Conservation (phyloP, 2,797 vertebrate species). For the Gambelia wislizenii region DNA sequence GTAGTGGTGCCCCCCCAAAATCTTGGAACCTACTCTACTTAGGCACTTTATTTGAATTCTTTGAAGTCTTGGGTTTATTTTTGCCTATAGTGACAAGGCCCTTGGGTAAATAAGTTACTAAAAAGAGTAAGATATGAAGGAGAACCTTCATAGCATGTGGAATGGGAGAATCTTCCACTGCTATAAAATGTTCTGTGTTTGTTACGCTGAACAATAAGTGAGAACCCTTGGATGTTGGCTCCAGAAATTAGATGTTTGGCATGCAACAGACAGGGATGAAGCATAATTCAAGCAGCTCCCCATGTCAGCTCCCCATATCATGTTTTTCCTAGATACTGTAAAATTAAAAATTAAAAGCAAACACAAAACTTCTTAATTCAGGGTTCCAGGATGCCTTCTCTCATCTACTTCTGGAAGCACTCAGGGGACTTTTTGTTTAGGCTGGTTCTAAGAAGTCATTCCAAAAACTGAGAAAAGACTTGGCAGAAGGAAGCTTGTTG, state of each 20-base stretch:
- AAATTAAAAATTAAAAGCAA: neutral
- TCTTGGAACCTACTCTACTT: neutral
- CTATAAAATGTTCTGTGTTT: neutral
- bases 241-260: neutral
- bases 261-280: too few species aligned
- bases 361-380: neutral
- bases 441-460: neutral
- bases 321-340: neutral
- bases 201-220: neutral
- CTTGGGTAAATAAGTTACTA: neutral
- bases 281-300: neutral
- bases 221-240: neutral
- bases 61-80: neutral
- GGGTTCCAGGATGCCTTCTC: neutral
- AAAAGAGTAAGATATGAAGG: constrained; percentile 21
- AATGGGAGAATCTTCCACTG: neutral
- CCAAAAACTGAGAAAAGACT: neutral
- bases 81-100: neutral
- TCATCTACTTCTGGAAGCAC: neutral
- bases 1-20: too few species aligned
- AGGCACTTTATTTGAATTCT: neutral
- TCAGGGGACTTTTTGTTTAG: neutral
- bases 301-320: neutral
- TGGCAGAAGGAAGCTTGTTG: neutral
- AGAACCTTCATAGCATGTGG: neutral